Conservation (phyloP, 2,113 vertebrate genomes). For the Leptodactylus fuscus region DNA sequence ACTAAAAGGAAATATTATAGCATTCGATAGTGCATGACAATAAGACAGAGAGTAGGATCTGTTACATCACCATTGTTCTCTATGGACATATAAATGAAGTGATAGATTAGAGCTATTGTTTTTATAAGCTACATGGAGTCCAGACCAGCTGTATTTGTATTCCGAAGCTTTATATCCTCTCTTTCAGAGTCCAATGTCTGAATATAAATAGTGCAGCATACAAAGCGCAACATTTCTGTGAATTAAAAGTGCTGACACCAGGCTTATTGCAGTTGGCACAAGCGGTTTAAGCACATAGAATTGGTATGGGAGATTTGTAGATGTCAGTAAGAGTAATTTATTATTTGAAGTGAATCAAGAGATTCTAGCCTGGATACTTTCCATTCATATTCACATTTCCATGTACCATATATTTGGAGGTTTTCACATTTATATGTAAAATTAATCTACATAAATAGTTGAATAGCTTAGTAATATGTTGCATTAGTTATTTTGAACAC, state of each 20-base stretch:
- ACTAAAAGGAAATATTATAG: slow-evolving; percentile 35
- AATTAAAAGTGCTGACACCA: not conserved
- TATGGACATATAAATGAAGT: slow-evolving; percentile 11
- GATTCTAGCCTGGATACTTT: not conserved
- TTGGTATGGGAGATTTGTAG: not conserved
- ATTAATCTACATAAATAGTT: not conserved
- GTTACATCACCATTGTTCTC: slow-evolving; percentile 10
- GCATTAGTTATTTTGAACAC: no score
- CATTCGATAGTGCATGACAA: slow-evolving; percentile 19
- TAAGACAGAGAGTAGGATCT: not conserved
- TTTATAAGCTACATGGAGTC: not conserved
- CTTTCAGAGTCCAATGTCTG: slow-evolving; percentile 11
- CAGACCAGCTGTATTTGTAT: slow-evolving; percentile 34
- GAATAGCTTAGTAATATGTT: no score
- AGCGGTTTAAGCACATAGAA: not conserved
- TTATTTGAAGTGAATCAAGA: not conserved
- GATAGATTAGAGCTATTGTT: slow-evolving; percentile 35
- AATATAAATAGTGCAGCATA: slow-evolving; percentile 11
- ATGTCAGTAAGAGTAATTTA: not conserved
- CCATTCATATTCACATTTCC: not conserved
- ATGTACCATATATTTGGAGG: not conserved
- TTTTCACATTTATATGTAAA: not conserved
- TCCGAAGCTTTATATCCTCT: not conserved
- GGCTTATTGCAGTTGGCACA: not conserved
- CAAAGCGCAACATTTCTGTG: not conserved